Evolutionary conservation across 1,140 invertebrate species (phyloP).

Genomic region (Drosophila ironensis): DNA sequence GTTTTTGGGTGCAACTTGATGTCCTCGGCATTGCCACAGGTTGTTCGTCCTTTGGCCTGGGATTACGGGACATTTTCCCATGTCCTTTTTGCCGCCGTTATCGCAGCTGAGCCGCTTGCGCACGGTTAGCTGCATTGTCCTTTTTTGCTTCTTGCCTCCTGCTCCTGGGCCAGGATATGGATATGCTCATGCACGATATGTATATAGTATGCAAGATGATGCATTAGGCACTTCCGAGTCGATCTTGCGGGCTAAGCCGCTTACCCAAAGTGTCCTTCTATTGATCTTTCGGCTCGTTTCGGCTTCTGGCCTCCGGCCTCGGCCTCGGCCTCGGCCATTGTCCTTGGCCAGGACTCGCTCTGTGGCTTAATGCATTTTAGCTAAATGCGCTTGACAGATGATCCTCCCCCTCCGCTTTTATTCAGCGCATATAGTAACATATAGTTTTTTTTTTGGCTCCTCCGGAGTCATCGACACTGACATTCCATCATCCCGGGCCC

Average conservation of each 20-base stretch:
- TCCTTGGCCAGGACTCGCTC: slow-evolving; percentile 27
- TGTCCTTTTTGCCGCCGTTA: slow-evolving; percentile 78
- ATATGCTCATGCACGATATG: neutral
- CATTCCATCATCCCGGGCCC: slow-evolving; percentile 35
- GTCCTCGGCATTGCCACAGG: slow-evolving; percentile 65
- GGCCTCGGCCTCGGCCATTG: slow-evolving; percentile 30
- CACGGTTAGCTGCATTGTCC: slow-evolving; percentile 78
- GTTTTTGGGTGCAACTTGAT: slow-evolving; percentile 23
- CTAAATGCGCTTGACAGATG: slow-evolving; percentile 71
- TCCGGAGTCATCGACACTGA: slow-evolving; percentile 21
- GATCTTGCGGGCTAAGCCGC: slow-evolving; percentile 59
- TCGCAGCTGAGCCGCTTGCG: slow-evolving; percentile 68
- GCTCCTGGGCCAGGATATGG: slow-evolving; percentile 8
- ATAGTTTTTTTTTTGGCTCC: slow-evolving; percentile 8
- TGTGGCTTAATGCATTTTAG: slow-evolving; percentile 68
- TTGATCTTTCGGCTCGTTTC: slow-evolving; percentile 38
- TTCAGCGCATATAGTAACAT: too few species aligned
- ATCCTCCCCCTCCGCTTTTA: slow-evolving; percentile 45
- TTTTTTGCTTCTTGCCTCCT: slow-evolving; percentile 30
- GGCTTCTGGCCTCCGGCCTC: neutral
- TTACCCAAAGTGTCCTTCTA: slow-evolving; percentile 65
- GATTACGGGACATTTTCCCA: slow-evolving; percentile 49
- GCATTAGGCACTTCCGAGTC: slow-evolving; percentile 76
- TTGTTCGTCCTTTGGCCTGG: too few species aligned
- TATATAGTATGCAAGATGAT: slow-evolving; percentile 64